Base-by-base conservation (phyloP, 2,113 vertebrate species). In the Halichoeres trimaculatus region DNA sequence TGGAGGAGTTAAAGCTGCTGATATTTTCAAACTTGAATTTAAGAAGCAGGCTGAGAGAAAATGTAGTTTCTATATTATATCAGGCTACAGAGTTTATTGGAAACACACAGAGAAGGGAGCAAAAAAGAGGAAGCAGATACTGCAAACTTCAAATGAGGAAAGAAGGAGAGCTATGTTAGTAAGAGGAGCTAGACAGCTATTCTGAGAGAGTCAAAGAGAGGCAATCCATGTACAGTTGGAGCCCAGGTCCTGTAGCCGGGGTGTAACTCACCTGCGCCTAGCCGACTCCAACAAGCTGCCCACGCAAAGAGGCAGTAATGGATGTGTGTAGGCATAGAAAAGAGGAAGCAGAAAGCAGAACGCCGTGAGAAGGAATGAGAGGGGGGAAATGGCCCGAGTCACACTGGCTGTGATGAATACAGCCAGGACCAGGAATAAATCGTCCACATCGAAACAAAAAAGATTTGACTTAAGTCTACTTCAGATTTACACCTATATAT, bases 211-310 rank as follows among this genome's bases (percentile, higher is more conserved):
- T 65, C 45, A 62, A 13, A 41, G 34, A 23, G 8, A 70, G 24
- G 43, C 62, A 56, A 50, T 76, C 69, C 52, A 54, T 62, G 70
- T 56, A 74, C 45, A 71, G 52, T 34, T 26, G 24, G 56, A 79
- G 70, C 34, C 56, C 72, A 60, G 56, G 63, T 20, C 13, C 76
- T 60, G 43, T 45, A 51, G 65, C 70, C 70, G 58, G 53, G 41
- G 6, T 55, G 62, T 69, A 72, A 93, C 94, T 94, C 82, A 95
- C 94, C 94, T 93, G 65, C 70, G 86, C 52, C 82, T 77, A 66
- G 86, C 81, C 36, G 74, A 54, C 56, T 90, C 86, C 90, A 92
- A 43, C 92, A 90, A 90, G 74, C 90, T 93, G 92, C 84, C 85
- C 81, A 71, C 72, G 83, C 74, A 89, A 50, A 84, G 72, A 64